Conservation (phyloP, 2,888 invertebrate genomes). For the Gnatocerus cornutus region DNA sequence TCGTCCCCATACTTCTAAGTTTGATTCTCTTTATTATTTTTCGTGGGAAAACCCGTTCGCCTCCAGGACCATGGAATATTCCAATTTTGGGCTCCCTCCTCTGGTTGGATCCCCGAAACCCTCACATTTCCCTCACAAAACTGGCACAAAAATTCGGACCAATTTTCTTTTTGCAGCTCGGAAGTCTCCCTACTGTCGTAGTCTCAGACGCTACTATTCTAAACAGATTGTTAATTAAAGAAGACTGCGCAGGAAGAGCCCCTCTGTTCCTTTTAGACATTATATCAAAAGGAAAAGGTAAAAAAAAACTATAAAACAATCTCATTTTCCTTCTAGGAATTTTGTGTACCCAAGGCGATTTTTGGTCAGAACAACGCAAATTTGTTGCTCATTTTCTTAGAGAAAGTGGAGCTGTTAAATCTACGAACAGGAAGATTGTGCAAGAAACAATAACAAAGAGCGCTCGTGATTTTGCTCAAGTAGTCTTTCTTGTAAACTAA, state of each 20-base stretch:
- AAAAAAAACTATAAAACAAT: neutral
- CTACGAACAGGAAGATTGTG: neutral
- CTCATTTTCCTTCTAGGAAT: neutral
- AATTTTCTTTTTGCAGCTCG: neutral
- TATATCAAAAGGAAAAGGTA: neutral
- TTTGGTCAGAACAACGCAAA: neutral
- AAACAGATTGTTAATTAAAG: constrained; percentile 3
- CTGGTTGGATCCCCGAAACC: neutral
- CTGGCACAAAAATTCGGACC: neutral
- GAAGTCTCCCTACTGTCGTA: neutral
- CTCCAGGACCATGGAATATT: constrained; percentile 6
- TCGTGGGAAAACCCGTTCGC: neutral
- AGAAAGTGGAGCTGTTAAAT: neutral
- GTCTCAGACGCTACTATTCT: neutral
- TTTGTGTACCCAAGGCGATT: neutral
- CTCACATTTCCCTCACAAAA: neutral
- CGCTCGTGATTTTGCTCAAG: neutral
- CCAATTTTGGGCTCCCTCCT: neutral
- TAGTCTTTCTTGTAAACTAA: neutral
- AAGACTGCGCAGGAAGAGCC: neutral
- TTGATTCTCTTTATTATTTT: neutral
- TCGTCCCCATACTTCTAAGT: no score
- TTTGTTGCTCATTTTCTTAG: neutral
- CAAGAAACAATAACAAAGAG: neutral
- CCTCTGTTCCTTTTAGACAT: neutral